Percentiles rank a stretch among this genome's conserved stretches.
phyloP scores from a whole-genome alignment of 2,888 invertebrate species.

The Zygogramma bicolorata region DNA sequence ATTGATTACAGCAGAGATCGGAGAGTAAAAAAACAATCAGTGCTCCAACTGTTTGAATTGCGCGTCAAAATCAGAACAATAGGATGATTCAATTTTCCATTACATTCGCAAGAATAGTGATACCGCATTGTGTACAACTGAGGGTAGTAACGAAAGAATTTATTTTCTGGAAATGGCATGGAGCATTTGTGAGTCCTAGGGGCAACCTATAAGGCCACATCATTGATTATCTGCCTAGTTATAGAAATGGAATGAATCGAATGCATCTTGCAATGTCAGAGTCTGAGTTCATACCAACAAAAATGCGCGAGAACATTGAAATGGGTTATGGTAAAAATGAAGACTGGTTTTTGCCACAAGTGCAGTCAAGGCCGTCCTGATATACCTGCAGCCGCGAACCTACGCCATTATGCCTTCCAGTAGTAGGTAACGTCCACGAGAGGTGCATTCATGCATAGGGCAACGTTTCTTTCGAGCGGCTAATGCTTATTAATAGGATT shows the following conservation, averaged over 20 bases:
- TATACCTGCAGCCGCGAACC: constrained; percentile 46
- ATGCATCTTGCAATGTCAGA: background rate
- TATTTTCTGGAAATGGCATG: too few relatives aligned
- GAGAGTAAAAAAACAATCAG: too few relatives aligned
- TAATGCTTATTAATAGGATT: constrained; percentile 33
- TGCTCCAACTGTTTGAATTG: too few relatives aligned
- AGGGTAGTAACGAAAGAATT: too few relatives aligned
- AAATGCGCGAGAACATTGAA: constrained; percentile 38
- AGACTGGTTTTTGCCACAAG: constrained; percentile 54
- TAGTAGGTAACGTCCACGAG: background rate
- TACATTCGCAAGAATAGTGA: too few relatives aligned
- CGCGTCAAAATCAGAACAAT: too few relatives aligned
- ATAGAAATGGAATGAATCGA: background rate
- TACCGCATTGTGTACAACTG: too few relatives aligned
- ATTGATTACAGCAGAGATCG: too few relatives aligned
- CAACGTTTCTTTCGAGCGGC: background rate
- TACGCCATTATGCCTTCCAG: constrained; percentile 22
- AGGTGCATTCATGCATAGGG: constrained; percentile 9
- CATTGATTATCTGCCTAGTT: background rate
- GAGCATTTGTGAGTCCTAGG: too few relatives aligned
- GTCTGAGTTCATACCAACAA: constrained; percentile 13
- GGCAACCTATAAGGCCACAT: too few relatives aligned
- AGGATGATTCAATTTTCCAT: too few relatives aligned
- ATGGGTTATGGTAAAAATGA: constrained; percentile 47
- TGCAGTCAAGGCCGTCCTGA: constrained; percentile 54